A percentile compares a stretch with the other conserved stretches of the same genome.
These are phyloP conservation scores for Etia nguti DNA, from an alignment of 2,113 vertebrate genomes.

Conservation along the genomic window DNA sequence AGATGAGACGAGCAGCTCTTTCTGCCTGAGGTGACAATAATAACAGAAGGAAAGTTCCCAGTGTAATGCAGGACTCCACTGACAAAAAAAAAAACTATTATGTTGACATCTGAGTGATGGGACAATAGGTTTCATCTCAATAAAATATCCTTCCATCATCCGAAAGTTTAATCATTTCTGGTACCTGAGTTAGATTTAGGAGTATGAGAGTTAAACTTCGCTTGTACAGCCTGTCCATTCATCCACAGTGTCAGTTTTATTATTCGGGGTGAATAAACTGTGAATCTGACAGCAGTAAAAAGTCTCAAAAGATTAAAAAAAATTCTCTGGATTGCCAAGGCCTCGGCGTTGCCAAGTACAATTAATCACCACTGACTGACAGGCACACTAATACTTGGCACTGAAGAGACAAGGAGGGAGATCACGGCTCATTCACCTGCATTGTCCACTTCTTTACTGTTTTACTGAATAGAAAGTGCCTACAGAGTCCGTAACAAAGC, in stretches of 20 bases:
- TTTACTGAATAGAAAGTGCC: constrained; percentile 19
- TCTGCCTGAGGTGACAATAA: background rate
- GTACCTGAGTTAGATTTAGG: background rate
- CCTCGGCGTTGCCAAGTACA: constrained; percentile 1
- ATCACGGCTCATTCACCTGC: constrained; percentile 23
- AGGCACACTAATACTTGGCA: constrained; percentile 3
- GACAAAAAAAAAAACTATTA: background rate
- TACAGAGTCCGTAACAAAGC: background rate
- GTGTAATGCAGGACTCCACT: background rate
- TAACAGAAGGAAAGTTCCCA: background rate
- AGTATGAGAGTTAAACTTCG: background rate
- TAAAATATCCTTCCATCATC: constrained; percentile 3
- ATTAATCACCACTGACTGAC: constrained; percentile 34
- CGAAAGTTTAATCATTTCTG: constrained; percentile 1
- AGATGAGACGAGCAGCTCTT: background rate
- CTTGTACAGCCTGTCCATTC: background rate
- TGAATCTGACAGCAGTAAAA: constrained; percentile 22
- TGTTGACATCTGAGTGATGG: constrained; percentile 1
- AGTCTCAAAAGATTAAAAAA: constrained; percentile 14
- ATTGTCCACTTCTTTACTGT: constrained; percentile 7
- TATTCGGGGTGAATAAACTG: constrained; percentile 25
- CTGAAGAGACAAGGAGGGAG: background rate
- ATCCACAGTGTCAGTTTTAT: constrained; percentile 9
- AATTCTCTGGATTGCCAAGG: background rate
- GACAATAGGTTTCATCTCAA: background rate